Percentiles rank a stretch among this genome's conserved stretches.
Conservation (phyloP, 2,888 invertebrate genomes). For the Patella pellucida region DNA sequence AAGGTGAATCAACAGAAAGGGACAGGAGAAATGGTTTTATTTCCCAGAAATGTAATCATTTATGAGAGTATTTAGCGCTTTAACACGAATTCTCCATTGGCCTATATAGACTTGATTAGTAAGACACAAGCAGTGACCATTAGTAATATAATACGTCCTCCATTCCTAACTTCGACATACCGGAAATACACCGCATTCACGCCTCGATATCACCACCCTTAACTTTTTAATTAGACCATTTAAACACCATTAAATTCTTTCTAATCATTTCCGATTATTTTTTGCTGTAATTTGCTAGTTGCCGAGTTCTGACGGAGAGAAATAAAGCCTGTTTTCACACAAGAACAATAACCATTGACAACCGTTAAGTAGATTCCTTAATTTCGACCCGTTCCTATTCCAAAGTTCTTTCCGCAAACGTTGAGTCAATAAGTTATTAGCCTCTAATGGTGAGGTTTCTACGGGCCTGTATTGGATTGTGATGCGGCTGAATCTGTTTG, state of each 20-base stretch:
- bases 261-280: constrained; percentile 9
- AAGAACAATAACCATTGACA: neutral
- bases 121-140: neutral
- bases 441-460: constrained; percentile 6
- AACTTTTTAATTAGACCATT: constrained; percentile 9
- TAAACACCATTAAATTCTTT: neutral
- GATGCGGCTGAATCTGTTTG: constrained; percentile 9
- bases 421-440: constrained; percentile 11
- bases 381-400: constrained; percentile 6
- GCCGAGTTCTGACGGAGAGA: neutral
- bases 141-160: neutral
- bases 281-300: constrained; percentile 7
- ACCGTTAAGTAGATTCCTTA: constrained; percentile 7
- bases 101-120: neutral
- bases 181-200: neutral
- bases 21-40: neutral
- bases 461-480: constrained; percentile 5
- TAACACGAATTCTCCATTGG: neutral
- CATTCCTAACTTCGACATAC: neutral
- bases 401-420: constrained; percentile 7
- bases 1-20: no score
- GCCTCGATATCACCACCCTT: neutral
- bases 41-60: neutral
- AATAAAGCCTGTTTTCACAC: neutral
- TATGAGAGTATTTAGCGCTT: neutral